A percentile compares a stretch with the other conserved stretches of the same genome.
Conservation (phyloP, 2,888 invertebrate species). For the Zaprionus bogoriensis region DNA sequence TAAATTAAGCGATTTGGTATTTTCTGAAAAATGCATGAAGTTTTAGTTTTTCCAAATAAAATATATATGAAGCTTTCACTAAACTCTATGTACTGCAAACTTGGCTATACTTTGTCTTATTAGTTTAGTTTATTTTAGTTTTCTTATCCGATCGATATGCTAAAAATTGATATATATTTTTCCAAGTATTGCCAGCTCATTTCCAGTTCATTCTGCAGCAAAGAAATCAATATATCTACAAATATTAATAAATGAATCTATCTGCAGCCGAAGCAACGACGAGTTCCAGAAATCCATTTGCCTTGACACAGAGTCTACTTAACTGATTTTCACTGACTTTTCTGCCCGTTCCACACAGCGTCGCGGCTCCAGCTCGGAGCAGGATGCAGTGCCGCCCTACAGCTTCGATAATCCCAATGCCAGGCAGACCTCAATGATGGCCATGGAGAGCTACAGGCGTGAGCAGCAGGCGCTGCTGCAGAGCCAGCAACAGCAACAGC, state of each 20-base stretch:
- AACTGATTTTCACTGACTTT: conserved; percentile 1
- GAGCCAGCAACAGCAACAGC: conserved; percentile 64
- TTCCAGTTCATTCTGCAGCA: no score
- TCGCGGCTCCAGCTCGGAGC: conserved; percentile 80
- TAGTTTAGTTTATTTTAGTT: no score
- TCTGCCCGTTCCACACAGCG: conserved; percentile 53
- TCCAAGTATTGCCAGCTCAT: no score
- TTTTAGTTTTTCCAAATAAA: no score
- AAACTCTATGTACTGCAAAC: no score
- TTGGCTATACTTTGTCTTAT: no score
- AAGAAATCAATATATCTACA: no score
- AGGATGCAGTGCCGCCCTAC: conserved; percentile 82
- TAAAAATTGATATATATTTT: no score
- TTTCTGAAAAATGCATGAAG: no score
- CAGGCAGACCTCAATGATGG: conserved; percentile 81
- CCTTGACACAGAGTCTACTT: neutral
- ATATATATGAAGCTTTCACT: no score
- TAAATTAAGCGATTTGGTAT: no score
- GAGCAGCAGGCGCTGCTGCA: conserved; percentile 76
- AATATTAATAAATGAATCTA: neutral
- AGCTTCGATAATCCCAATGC: conserved; percentile 81
- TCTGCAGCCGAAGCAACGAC: neutral
- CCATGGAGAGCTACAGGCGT: conserved; percentile 81
- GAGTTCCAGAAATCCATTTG: neutral
- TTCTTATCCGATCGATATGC: no score